A percentile compares a stretch with the other conserved stretches of the same genome.
These are phyloP conservation scores for Drosophila obscura DNA, from an alignment of 1,140 invertebrate genomes.

Conservation along the genomic window DNA sequence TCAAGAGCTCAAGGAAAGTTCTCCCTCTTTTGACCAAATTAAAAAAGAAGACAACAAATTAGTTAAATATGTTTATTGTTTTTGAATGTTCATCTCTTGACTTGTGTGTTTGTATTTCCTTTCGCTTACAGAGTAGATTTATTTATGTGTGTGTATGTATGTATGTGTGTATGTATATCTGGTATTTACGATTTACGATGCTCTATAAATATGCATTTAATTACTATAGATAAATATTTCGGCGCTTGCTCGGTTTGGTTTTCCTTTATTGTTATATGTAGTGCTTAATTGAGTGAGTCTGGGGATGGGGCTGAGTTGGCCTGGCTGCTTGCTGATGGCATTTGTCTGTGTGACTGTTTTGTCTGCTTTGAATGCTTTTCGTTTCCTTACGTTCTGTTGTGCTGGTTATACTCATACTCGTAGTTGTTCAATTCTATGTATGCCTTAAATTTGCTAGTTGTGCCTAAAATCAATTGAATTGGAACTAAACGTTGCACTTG, in stretches of 20 bases:
- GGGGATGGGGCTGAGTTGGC: conserved; percentile 27
- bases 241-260: conserved; percentile 74
- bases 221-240: conserved; percentile 82
- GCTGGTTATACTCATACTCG: conserved; percentile 16
- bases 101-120: conserved; percentile 56
- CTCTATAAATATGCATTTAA: conserved; percentile 80
- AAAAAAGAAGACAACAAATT: conserved; percentile 20
- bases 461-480: conserved; percentile 73
- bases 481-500: conserved; percentile 56
- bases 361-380: conserved; percentile 24
- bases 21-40: neutral
- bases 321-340: too few relatives aligned
- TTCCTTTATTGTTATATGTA: conserved; percentile 48
- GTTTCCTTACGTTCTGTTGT: conserved; percentile 7
- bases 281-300: conserved; percentile 64
- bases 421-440: conserved; percentile 55
- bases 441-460: conserved; percentile 69
- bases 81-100: conserved; percentile 67
- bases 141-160: conserved; percentile 54
- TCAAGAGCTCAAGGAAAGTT: too few relatives aligned
- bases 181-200: conserved; percentile 75
- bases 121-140: conserved; percentile 74
- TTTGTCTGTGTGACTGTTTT: conserved; percentile 10
- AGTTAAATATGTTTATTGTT: conserved; percentile 81
- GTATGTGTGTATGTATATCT: conserved; percentile 59